A percentile compares a stretch with the other conserved stretches of the same genome.
Evolutionary conservation across 2,888 invertebrate species (phyloP).

Genomic region (Ditula angustiorana): DNA sequence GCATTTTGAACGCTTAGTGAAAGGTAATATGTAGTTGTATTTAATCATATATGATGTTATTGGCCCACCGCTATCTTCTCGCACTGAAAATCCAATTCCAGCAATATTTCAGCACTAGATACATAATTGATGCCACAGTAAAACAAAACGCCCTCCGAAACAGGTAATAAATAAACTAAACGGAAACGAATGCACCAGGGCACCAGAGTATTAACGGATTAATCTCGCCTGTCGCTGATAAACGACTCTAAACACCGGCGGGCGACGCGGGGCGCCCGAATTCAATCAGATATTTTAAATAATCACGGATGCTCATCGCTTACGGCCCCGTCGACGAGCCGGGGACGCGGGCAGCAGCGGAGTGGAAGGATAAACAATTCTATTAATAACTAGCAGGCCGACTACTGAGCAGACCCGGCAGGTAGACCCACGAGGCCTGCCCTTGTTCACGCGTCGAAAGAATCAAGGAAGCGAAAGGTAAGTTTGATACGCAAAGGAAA

Average conservation of each 20-base stretch:
- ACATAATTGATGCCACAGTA: neutral
- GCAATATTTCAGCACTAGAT: neutral
- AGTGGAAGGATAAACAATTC: constrained; percentile 5
- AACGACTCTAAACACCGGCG: constrained; percentile 40
- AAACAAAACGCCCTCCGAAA: constrained; percentile 1
- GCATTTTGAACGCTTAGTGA: no score
- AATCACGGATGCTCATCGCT: constrained; percentile 41
- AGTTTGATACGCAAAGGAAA: neutral
- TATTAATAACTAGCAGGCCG: constrained; percentile 6
- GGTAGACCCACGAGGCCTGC: neutral
- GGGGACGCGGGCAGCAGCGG: neutral
- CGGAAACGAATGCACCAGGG: constrained; percentile 27
- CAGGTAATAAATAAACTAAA: constrained; percentile 26
- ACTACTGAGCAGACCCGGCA: neutral
- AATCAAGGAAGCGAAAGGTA: no score
- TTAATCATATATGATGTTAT: no score
- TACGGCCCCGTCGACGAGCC: neutral
- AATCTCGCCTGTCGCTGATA: constrained; percentile 44
- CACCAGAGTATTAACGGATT: constrained; percentile 42
- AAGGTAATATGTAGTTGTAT: no score
- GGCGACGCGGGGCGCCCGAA: constrained; percentile 5
- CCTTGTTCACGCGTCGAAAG: neutral
- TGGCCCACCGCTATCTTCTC: no score
- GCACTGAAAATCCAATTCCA: no score
- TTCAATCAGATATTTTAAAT: constrained; percentile 44